Conservation (phyloP, 2,888 invertebrate species). For the Drosophila kokeensis region DNA sequence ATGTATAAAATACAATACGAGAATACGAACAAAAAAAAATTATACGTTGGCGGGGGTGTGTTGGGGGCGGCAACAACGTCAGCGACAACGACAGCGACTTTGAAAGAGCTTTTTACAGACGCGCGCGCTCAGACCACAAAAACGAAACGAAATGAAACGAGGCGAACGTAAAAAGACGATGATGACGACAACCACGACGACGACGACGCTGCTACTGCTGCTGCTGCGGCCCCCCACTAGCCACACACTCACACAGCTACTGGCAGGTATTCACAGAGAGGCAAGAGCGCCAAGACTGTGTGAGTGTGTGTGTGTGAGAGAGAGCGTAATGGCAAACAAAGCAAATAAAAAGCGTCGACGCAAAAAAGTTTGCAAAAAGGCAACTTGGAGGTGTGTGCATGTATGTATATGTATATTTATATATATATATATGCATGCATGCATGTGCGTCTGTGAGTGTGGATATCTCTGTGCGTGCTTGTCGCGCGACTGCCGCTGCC, state of each 20-base stretch:
- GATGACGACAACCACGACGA: constrained; percentile 41
- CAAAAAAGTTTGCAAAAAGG: constrained; percentile 72
- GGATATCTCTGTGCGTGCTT: constrained; percentile 58
- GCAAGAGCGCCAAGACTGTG: constrained; percentile 45
- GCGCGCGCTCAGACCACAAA: constrained; percentile 66
- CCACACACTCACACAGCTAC: constrained; percentile 9
- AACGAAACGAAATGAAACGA: constrained; percentile 70
- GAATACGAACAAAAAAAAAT: constrained; percentile 15
- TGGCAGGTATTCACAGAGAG: constrained; percentile 29
- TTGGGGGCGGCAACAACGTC: constrained; percentile 56
- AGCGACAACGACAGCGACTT: constrained; percentile 40
- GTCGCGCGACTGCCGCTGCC: constrained; percentile 71
- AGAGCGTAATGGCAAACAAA: constrained; percentile 59
- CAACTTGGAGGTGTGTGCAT: constrained; percentile 54
- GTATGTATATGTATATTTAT: constrained; percentile 3
- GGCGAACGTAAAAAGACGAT: constrained; percentile 65
- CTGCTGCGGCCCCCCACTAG: constrained; percentile 29
- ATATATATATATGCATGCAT: background rate
- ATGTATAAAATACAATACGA: constrained; percentile 40
- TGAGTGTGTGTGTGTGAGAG: constrained; percentile 24
- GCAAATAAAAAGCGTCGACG: constrained; percentile 62
- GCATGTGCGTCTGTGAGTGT: constrained; percentile 13
- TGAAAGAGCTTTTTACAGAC: constrained; percentile 73
- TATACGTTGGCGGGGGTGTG: constrained; percentile 47
- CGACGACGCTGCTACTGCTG: constrained; percentile 15